Base-by-base conservation (phyloP, 1,140 invertebrate genomes). In the Achroia grisella region DNA sequence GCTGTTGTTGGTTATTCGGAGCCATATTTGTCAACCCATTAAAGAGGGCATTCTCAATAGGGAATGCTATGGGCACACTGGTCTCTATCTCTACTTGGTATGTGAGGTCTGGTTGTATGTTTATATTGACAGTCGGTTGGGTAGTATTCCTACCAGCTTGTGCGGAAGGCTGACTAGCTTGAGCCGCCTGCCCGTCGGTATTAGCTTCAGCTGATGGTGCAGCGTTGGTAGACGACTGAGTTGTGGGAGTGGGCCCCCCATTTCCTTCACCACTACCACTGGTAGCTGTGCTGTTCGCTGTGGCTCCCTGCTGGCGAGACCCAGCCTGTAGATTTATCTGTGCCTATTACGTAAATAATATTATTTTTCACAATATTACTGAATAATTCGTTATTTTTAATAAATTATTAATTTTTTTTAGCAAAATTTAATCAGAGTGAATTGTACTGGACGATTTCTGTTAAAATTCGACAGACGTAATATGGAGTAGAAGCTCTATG, bases 61-160 rank as follows among this genome's bases (percentile, higher is more conserved):
- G 55, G 17, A 70, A 46, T 10, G 68, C 58, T 17, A 67, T 65
- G 6, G 69, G 62, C 32, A 71, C 65, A 39, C 64, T 53, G 12
- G 67, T 68, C 29, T 73, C 71, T 49, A 75, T 68, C 47, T 73
- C 70, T 43, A 75, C 58, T 60, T 78, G 70, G 27, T 71, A 73
- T 0, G 60, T 75, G 44, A 70, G 65, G 15, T 73, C 66, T 40
- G 65, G 57, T 23, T 70, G 63, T 40, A 67, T 60, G 31, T 71
- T 63, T 31, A 69, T 62, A 52, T 62, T 68, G 48, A 65, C 58
- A 41, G 64, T 63, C 13, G 58, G 52, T 44, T 61, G 54, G 10
- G 46, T 49, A 15, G 59, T 36, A 17, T 48, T 56, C 47, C 52
- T 56, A 51, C 51, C 52, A 35, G 54, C 42, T 33, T 30, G 47